These are phyloP conservation scores for Microcebus tavaratra DNA, from an alignment of 2,113 vertebrate genomes.

Conservation along the genomic window DNA sequence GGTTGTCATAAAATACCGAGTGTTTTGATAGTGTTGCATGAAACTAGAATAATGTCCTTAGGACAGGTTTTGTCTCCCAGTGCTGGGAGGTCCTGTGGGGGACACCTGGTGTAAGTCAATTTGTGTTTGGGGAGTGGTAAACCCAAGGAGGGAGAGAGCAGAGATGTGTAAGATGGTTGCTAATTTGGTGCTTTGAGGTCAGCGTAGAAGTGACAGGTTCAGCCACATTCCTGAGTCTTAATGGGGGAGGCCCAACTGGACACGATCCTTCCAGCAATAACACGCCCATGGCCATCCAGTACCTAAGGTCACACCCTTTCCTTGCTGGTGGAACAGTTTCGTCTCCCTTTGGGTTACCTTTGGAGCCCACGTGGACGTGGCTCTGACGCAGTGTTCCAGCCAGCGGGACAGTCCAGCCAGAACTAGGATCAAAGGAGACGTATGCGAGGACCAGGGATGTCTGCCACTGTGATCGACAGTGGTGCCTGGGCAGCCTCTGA, in stretches of 20 bases:
- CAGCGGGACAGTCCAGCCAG: neutral
- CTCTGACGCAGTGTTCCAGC: neutral
- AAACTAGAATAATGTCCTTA: neutral
- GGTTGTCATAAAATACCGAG: neutral
- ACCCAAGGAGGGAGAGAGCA: neutral
- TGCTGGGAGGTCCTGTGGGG: neutral
- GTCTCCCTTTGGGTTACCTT: neutral
- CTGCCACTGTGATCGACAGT: neutral
- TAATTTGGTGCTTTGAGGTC: neutral
- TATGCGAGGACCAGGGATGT: fast-evolving
- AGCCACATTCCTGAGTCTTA: neutral
- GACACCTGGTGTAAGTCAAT: neutral
- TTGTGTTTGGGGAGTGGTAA: neutral
- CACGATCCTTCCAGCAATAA: neutral
- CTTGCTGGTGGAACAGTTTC: neutral
- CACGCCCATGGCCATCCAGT: neutral
- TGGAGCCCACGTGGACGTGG: neutral
- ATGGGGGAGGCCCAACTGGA: neutral
- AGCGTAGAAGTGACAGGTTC: neutral
- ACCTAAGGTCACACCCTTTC: neutral
- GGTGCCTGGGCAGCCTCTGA: neutral
- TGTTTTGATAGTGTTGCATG: neutral
- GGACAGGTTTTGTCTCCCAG: neutral
- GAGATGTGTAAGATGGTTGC: neutral
- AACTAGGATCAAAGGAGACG: neutral